phyloP scores from a whole-genome alignment of 2,797 vertebrate species.

The Chlorospingus semifuscus region DNA sequence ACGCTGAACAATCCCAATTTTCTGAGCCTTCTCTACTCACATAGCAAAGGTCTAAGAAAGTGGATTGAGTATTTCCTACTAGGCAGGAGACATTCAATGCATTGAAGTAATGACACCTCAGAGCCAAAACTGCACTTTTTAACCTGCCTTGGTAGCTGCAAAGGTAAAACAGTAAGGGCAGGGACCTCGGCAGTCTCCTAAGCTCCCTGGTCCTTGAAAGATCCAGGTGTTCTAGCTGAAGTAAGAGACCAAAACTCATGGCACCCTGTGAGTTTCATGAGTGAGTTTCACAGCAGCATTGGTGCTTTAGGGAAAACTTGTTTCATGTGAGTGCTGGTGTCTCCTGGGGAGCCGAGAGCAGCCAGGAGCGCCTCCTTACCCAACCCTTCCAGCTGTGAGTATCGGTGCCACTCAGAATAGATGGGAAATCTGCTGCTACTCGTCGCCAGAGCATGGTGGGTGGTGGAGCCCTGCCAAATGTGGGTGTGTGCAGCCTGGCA shows the following conservation, averaged over 20 bases:
- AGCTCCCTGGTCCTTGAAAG: background rate
- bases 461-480: accelerated
- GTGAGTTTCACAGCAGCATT: accelerated
- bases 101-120: background rate
- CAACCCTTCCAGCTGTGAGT: background rate
- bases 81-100: background rate
- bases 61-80: background rate
- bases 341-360: background rate
- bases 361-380: background rate
- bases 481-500: background rate
- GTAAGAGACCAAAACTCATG: background rate
- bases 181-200: background rate
- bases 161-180: background rate
- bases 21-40: background rate
- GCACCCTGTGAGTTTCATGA: accelerated
- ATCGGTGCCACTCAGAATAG: background rate
- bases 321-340: background rate
- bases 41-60: background rate
- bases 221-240: background rate
- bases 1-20: background rate
- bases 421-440: background rate
- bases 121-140: background rate
- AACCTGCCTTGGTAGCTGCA: background rate
- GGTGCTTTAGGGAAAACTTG: background rate
- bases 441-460: accelerated